Evolutionary conservation across 2,888 invertebrate species (phyloP).

Genomic region (Synergus itoensis): DNA sequence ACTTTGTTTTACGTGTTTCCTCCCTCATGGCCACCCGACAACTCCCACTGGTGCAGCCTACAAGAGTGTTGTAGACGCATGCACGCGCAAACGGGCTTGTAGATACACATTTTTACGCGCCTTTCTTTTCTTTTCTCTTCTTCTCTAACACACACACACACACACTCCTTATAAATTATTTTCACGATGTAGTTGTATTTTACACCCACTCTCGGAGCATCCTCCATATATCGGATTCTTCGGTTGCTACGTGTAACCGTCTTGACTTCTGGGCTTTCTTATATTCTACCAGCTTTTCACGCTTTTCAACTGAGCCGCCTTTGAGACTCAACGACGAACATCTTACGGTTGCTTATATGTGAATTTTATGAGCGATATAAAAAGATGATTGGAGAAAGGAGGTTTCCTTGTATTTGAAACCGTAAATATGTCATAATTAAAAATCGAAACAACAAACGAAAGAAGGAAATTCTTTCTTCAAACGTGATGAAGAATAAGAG

Average conservation of each 20-base stretch:
- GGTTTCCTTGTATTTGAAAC: neutral
- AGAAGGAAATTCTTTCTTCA: neutral
- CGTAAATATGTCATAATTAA: neutral
- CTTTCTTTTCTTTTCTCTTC: slow-evolving; percentile 51
- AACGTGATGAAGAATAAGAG: too few species aligned
- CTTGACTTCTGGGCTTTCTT: slow-evolving; percentile 41
- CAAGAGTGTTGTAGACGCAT: slow-evolving; percentile 41
- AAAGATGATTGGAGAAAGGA: neutral
- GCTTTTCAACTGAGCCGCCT: neutral
- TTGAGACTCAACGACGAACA: neutral
- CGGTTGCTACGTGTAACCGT: slow-evolving; percentile 31
- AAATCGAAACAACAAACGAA: neutral
- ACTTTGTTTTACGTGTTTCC: slow-evolving; percentile 75
- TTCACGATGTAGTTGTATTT: slow-evolving; percentile 9
- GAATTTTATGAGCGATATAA: neutral
- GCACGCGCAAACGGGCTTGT: slow-evolving; percentile 40
- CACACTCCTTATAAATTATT: neutral
- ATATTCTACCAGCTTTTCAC: slow-evolving; percentile 1
- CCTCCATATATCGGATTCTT: slow-evolving; percentile 13
- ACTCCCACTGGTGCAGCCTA: slow-evolving; percentile 44
- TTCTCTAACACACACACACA: slow-evolving; percentile 40
- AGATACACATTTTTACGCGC: slow-evolving; percentile 55
- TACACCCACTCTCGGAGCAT: slow-evolving; percentile 20
- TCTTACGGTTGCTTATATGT: neutral
- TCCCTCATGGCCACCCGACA: slow-evolving; percentile 57